Evolutionary conservation across 2,797 vertebrate genomes (phyloP), one percentile per base, ranked within the genome.

Genomic region (Melanotaenia pygmaea): DNA sequence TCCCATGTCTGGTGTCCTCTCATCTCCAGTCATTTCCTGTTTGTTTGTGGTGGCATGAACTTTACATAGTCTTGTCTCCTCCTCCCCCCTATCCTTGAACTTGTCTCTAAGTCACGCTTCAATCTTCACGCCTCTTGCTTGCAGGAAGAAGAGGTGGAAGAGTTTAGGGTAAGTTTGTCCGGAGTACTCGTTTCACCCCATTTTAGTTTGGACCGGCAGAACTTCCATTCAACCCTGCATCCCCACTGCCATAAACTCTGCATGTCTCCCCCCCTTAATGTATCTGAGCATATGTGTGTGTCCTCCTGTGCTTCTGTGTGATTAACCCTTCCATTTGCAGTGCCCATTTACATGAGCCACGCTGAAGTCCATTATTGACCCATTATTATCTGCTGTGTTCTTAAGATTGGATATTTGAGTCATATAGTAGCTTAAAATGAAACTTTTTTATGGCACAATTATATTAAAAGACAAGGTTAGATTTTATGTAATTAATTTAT

Each of bases 81-180:
- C 64, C 72, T 53, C 22, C 66, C 65, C 86, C 64, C 59, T 58
- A 76, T 68, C 79, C 81, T 81, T 82, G 62, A 91, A 83, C 72
- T 84, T 91, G 86, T 96, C 86, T 95, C 91, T 94, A 94, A 96
- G 91, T 95, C 95, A 96, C 94, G 94, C 96, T 96, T 97, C 96
- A 97, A 97, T 97, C 95, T 97, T 95, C 96, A 94, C 96, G 90
- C 96, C 94, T 97, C 96, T 97, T 95, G 96, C 96, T 97, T 97
- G 89, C 96, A 99, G 98, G 96, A 99, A 99, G 97, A 99, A 99
- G 97, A 97, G 97, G 94, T 99, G 97, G 98, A 98, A 98, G 94
- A 99, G 98, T 97, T 96, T 99, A 95, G 98, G 98, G 98, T 99
- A 96, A 99, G 98, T 99, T 86, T 86, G 94, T 89, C 73, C 83